Evolutionary conservation across 1,140 invertebrate species (phyloP), one percentile per base, ranked within the genome.

Genomic region (Leptinotarsa texana): DNA sequence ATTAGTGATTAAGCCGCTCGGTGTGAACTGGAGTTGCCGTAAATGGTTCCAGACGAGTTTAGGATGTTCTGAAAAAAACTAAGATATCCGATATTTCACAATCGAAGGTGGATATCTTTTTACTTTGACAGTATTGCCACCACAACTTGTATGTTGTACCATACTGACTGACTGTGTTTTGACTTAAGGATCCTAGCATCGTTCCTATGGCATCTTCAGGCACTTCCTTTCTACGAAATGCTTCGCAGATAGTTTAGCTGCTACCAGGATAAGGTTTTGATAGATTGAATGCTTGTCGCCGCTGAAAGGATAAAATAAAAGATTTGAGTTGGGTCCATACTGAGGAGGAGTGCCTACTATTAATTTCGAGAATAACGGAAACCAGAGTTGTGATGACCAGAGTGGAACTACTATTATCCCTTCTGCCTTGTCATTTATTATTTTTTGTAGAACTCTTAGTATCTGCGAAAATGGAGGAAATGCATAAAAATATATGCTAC

Each of bases 201-300:
- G 48, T 74, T 15, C 13, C 24, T 3, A 74, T 57, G 3, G n/a
- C n/a, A n/a, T n/a, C n/a, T n/a, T n/a, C n/a, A n/a, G n/a, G n/a
- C n/a, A n/a, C n/a, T n/a, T n/a, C n/a, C n/a, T n/a, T n/a, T n/a
- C n/a, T n/a, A 11, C 49, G 21, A 48, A 74, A 17, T 21, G 63
- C 24, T 71, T 74, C 17, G 1, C 57, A 3, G 66, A 74, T 57
- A 74, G 21, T 48, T 33, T n/a, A 1, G 42, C 8, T 18, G n/a
- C 74, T 21, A 69, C 68, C 74, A 75, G 68, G 73, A 51, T 69
- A 70, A 74, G 72, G 21, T 67, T 2, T 18, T 4, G 21, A 21
- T 18, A 57, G 21, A 74, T 3, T 15, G 73, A 66, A 70, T 74
- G 67, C 3, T 27, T 27, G 3, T 27, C 24, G 0, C 24, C 24